These are phyloP conservation scores for Hoplias malabaricus DNA, from an alignment of 2,113 vertebrate genomes.

Conservation along the genomic window DNA sequence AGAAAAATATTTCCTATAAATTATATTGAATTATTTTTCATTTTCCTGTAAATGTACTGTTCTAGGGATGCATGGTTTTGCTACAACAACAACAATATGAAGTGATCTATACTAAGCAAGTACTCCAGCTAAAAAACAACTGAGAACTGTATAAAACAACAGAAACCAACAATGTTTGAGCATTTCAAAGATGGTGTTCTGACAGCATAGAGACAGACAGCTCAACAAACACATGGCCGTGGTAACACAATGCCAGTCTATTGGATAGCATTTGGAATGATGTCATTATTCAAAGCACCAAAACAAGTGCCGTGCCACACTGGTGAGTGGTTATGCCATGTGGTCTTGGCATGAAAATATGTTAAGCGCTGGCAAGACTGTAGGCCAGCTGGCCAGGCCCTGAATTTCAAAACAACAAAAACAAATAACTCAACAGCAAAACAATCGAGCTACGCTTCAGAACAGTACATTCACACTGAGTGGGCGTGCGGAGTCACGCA, in stretches of 20 bases:
- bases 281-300: slow-evolving; percentile 52
- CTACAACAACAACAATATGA: too few relatives aligned
- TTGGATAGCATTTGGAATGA: slow-evolving; percentile 38
- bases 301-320: slow-evolving; percentile 50
- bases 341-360: slow-evolving; percentile 56
- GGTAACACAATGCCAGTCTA: slow-evolving; percentile 37
- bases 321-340: slow-evolving; percentile 42
- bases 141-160: slow-evolving; percentile 62
- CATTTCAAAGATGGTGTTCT: slow-evolving; percentile 30
- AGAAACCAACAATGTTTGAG: slow-evolving; percentile 24
- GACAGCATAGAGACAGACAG: slow-evolving; percentile 6
- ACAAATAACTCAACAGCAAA: slow-evolving; percentile 50
- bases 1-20: too few relatives aligned
- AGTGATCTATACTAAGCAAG: slow-evolving; percentile 58
- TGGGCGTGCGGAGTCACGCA: slow-evolving; percentile 22
- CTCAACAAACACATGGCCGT: slow-evolving; percentile 28
- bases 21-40: too few relatives aligned
- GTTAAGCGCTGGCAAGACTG: slow-evolving; percentile 51
- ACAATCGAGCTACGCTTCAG: slow-evolving; percentile 37
- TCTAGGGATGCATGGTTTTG: too few relatives aligned
- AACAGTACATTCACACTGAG: slow-evolving; percentile 24
- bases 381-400: slow-evolving; percentile 48
- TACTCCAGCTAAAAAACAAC: slow-evolving; percentile 54
- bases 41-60: too few relatives aligned
- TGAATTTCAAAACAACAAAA: slow-evolving; percentile 55